A percentile compares a stretch with the other conserved stretches of the same genome.
phyloP scores from a whole-genome alignment of 2,888 invertebrate genomes.

The Melipona bicolor region DNA sequence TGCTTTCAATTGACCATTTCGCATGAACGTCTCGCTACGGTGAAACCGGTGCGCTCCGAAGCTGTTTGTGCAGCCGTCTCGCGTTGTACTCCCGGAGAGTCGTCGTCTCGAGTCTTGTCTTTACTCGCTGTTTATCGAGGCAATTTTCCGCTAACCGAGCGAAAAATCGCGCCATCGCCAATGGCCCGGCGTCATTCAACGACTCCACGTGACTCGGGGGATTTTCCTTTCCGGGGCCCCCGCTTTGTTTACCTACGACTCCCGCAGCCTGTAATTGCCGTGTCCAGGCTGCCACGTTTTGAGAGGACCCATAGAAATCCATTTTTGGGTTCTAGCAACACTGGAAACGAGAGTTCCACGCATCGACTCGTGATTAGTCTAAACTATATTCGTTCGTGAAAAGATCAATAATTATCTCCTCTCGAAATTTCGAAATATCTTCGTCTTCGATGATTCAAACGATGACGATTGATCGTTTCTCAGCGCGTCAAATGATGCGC shows the following conservation, averaged over 20 bases:
- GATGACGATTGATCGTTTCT: too few species aligned
- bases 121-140: constrained; percentile 62
- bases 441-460: too few species aligned
- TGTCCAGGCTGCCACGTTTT: too few species aligned
- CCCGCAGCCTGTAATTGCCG: too few species aligned
- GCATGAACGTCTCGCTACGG: background rate
- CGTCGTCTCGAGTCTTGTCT: constrained; percentile 31
- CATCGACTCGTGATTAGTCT: too few species aligned
- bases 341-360: too few species aligned
- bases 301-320: too few species aligned
- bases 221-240: background rate
- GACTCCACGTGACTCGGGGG: too few species aligned
- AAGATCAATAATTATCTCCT: too few species aligned
- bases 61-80: constrained; percentile 66
- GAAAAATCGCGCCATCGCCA: constrained; percentile 32
- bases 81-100: background rate
- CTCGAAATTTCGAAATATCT: too few species aligned
- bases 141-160: constrained; percentile 65
- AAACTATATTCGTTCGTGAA: too few species aligned
- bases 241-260: background rate
- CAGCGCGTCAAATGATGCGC: background rate
- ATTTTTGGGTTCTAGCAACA: too few species aligned
- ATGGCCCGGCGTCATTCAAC: background rate
- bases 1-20: background rate
- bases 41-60: constrained; percentile 19